phyloP scores from a whole-genome alignment of 2,888 invertebrate genomes.

The Trimorus sp. region DNA sequence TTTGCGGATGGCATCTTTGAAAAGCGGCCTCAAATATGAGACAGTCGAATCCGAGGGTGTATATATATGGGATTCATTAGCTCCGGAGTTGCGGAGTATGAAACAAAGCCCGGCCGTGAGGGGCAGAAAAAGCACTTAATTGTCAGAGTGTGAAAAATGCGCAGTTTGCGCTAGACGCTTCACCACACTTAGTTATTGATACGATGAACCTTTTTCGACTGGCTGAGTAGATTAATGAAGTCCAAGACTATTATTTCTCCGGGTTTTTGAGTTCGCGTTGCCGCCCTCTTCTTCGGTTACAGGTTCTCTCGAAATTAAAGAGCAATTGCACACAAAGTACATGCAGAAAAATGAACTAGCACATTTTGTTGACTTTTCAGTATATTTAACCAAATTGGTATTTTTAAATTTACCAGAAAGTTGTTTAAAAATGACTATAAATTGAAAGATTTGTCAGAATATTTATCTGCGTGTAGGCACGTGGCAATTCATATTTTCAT shows the following conservation, averaged over 20 bases:
- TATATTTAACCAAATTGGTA: no score
- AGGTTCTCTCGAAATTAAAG: conserved; percentile 26
- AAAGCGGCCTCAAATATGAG: conserved; percentile 31
- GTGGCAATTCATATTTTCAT: no score
- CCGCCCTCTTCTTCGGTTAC: conserved; percentile 34
- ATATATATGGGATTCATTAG: conserved; percentile 58
- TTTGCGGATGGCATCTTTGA: conserved; percentile 27
- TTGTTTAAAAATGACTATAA: no score
- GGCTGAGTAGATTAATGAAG: conserved; percentile 63
- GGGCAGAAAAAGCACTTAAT: conserved; percentile 54
- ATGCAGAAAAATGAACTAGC: no score
- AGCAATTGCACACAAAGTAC: background rate
- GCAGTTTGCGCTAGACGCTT: conserved; percentile 56
- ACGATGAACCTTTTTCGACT: conserved; percentile 57
- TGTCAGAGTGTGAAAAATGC: conserved; percentile 60
- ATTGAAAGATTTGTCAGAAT: no score
- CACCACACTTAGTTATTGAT: conserved; percentile 59
- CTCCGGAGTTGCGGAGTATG: conserved; percentile 16
- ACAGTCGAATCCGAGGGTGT: conserved; percentile 26
- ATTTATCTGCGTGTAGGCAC: no score
- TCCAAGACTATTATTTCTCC: conserved; percentile 49
- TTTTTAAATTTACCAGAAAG: no score
- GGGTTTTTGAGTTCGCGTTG: conserved; percentile 38
- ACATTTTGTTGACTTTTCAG: no score
- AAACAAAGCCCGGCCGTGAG: conserved; percentile 41